A percentile compares a stretch with the other conserved stretches of the same genome.
phyloP scores from a whole-genome alignment of 2,797 vertebrate species.

The Hypotaenidia philippensis region DNA sequence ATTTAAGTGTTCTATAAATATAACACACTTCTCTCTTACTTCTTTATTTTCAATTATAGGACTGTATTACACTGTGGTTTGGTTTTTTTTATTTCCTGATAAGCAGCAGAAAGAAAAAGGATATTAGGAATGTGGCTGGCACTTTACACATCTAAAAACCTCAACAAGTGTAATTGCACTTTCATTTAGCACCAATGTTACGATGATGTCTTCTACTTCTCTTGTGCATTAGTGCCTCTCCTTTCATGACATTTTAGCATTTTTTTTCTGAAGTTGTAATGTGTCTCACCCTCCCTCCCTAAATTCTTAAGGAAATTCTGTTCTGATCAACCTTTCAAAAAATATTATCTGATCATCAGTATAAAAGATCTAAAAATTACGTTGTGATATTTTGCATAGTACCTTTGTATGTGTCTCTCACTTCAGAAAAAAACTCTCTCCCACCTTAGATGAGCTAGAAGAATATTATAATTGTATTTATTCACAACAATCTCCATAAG shows the following conservation, averaged over 20 bases:
- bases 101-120: background rate
- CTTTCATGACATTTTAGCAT: background rate
- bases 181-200: background rate
- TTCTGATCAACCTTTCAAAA: background rate
- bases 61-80: background rate
- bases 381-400: background rate
- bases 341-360: background rate
- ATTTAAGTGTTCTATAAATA: background rate
- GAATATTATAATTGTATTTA: background rate
- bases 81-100: background rate
- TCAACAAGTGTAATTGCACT: background rate
- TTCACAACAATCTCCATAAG: background rate
- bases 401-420: background rate
- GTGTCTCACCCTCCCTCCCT: background rate
- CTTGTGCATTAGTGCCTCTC: accelerated
- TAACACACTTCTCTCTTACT: background rate
- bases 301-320: background rate
- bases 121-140: accelerated
- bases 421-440: background rate
- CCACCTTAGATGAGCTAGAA: background rate
- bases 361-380: background rate
- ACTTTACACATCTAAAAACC: background rate
- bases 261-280: background rate
- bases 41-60: background rate
- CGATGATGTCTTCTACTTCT: background rate